Base-by-base conservation (phyloP, 2,113 vertebrate genomes). In the Chrysemys picta region DNA sequence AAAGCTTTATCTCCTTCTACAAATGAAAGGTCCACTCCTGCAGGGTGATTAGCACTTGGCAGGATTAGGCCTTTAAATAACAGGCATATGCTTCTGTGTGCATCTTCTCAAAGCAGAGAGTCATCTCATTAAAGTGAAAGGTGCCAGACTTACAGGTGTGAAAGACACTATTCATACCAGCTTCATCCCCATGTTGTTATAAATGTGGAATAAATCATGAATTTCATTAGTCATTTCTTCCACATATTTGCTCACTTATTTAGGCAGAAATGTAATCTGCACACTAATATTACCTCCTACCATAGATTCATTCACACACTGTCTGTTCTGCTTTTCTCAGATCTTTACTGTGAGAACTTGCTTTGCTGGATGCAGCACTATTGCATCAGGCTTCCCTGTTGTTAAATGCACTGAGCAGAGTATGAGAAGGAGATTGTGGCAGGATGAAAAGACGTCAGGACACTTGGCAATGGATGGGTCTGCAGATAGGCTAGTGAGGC, bases 371-470 rank as follows among this genome's bases (percentile, higher is more conserved):
- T 6, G 27, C 29, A 89, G 87, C 59, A 50, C 75, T 59, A 45
- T 35, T 83, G 84, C 95, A 42, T 24, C 59, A 92, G 91, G 89
- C 42, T 86, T 91, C 49, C 59, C 86, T 88, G 52, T 6, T 93
- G 79, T 80, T 93, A 97, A 97, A 96, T 50, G 72, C 80, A 88
- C 38, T 80, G 45, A 91, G 90, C 45, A 52, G 27, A n/a, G 12
- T 50, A 57, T 0, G 24, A 91, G 90, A 95, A 89, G 85, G 94
- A 95, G 93, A 93, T 13, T 54, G 85, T 1, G 0, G 91, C 45
- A 75, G 69, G 42, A 95, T 89, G 79, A 94, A 96, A 90, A 83
- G 76, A 84, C 86, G 94, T 97, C 85, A 95, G 94, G 96, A 91
- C 62, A 85, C 78, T 79, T 92, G 88, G 82, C 91, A 94, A 93